Percentiles rank a stretch among this genome's conserved stretches.
These are phyloP conservation scores for Drosophila tripunctata DNA, from an alignment of 2,888 invertebrate species.

Conservation along the genomic window DNA sequence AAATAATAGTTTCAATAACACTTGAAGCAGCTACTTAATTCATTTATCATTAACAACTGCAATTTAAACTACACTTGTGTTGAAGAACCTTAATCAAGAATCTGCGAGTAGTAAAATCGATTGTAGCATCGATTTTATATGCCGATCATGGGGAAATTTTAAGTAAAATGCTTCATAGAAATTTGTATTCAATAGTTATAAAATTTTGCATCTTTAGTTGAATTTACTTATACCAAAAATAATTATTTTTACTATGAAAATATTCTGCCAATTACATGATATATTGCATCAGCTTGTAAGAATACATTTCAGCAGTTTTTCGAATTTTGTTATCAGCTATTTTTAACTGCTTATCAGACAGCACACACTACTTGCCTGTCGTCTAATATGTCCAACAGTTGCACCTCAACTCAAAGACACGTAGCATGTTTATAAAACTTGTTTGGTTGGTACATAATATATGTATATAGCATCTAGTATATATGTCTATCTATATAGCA, in stretches of 20 bases:
- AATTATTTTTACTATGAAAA: neutral
- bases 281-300: constrained; percentile 27
- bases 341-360: neutral
- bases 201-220: too few relatives aligned
- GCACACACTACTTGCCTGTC: neutral
- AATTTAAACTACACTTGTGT: too few relatives aligned
- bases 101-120: too few relatives aligned
- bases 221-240: too few relatives aligned
- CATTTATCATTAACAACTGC: neutral
- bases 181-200: too few relatives aligned
- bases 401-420: neutral
- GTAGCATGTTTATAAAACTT: constrained; percentile 5
- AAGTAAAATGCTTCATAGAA: too few relatives aligned
- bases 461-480: neutral
- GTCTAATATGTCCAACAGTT: constrained; percentile 1
- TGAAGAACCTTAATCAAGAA: too few relatives aligned
- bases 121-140: too few relatives aligned
- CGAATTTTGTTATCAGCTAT: neutral
- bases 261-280: neutral
- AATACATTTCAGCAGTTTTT: neutral
- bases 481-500: neutral
- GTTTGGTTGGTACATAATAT: constrained; percentile 9
- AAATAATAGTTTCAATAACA: neutral
- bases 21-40: neutral
- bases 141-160: too few relatives aligned